Base-by-base conservation (phyloP, 2,797 vertebrate genomes). In the Sebastes steindachneri region DNA sequence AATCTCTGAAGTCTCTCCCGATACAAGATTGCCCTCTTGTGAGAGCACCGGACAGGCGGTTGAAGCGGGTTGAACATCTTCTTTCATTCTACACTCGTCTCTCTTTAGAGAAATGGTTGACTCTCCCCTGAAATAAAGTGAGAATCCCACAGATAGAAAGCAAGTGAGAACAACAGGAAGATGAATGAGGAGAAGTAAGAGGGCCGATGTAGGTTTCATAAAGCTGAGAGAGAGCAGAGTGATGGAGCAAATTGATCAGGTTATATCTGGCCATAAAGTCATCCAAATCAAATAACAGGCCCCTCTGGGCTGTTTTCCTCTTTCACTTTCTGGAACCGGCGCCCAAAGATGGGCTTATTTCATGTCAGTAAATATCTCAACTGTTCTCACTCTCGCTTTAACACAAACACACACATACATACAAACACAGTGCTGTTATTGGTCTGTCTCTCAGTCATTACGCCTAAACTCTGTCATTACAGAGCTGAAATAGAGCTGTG, bases 261-360 rank as follows among this genome's bases (percentile, higher is more conserved):
- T 89, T 87, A 82, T 71, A 73, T 82, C 53, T 54, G 58, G 35
- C 23, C 81, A 77, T 80, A 65, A 75, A 75, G 77, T 69, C 74
- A n/a, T 45, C 70, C 69, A 87, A 86, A 84, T 86, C 83, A 82
- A 87, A 90, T 87, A 54, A 87, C 2, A 53, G 19, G 48, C 9
- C 48, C 45, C 45, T 19, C 45, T 19, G 45, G 74, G 53, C 77
- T 59, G 31, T 62, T 77, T 85, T 75, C 70, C 70, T 68, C 63
- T 74, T 72, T 86, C 77, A 67, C 80, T 87, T 68, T 90, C 63
- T 77, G 79, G 77, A 45, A 77, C 69, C 21, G 15, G 60, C 1
- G 51, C 75, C 77, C 67, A 45, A 78, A 84, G 73, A 80, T 74
- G 68, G 65, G 25, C 48, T 73, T 64, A 87, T 88, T 87, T 86